A percentile compares a stretch with the other conserved stretches of the same genome.
These are phyloP conservation scores for Vanessa atalanta DNA, from an alignment of 1,140 invertebrate genomes.

Conservation along the genomic window DNA sequence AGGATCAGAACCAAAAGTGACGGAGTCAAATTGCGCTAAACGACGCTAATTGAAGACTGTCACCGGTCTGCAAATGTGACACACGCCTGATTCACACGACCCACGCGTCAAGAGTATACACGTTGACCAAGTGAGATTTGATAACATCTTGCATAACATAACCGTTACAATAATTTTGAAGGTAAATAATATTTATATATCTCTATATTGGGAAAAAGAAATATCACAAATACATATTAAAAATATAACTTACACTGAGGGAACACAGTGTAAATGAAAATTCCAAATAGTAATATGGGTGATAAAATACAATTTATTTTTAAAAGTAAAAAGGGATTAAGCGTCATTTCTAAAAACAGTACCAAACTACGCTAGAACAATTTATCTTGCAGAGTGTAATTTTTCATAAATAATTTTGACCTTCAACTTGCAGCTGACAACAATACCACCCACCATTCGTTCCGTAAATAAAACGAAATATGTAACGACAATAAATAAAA, in stretches of 20 bases:
- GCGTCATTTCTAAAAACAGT: not conserved
- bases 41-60: slow-evolving; percentile 29
- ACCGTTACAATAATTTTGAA: not conserved
- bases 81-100: slow-evolving; percentile 27
- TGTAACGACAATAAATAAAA: not conserved
- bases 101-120: slow-evolving; percentile 12
- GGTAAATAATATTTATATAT: not conserved
- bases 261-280: too few species aligned
- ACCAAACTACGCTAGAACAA: not conserved
- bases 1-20: slow-evolving; percentile 11
- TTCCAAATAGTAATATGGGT: too few species aligned
- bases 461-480: slow-evolving; percentile 22
- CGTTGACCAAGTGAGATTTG: not conserved
- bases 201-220: too few species aligned
- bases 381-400: slow-evolving; percentile 10
- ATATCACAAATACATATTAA: too few species aligned
- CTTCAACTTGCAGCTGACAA: slow-evolving; percentile 19
- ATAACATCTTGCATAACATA: slow-evolving; percentile 2
- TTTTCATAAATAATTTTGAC: slow-evolving; percentile 21
- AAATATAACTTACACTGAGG: too few species aligned
- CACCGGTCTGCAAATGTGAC: slow-evolving; percentile 16
- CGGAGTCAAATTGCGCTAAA: slow-evolving; percentile 17
- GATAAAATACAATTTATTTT: too few species aligned
- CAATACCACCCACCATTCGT: slow-evolving; percentile 22
- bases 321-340: not conserved